Evolutionary conservation across 1,140 invertebrate genomes (phyloP), one percentile per base, ranked within the genome.

Genomic region (Alviniconcha marisindica): DNA sequence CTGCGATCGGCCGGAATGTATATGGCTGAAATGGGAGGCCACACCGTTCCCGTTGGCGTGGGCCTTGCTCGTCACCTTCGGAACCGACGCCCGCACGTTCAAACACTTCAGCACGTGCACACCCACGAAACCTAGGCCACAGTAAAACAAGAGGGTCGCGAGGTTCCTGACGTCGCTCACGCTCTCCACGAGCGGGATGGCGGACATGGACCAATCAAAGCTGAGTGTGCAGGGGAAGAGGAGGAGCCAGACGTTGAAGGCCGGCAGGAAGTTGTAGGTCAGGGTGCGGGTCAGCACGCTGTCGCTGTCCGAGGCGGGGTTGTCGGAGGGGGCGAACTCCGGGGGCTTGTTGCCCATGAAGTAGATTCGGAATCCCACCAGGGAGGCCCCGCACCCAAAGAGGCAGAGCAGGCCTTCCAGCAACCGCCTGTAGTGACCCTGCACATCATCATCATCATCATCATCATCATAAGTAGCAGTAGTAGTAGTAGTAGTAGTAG

Each of bases 171-270:
- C 89, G 94, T 99, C 98, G 0, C 94, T 87, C 87, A 97, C 95
- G 44, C 95, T 96, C 86, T 96, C 95, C 31, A 99, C 94, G n/a
- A 99, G 92, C 0, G 97, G 97, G 83, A 99, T 96, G 33, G 98
- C 98, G 40, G 97, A 97, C 98, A 99, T 99, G 54, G 98, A 99
- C 98, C 98, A 99, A 94, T 99, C 98, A 93, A 98, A 99, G 94
- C 98, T 99, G 24, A 99, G 95, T 88, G 97, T 95, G 88, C 95
- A 96, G 21, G 98, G 98, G 92, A 97, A 96, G 40, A 98, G 93
- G 71, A 99, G 93, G 66, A 99, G 93, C 96, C 97, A 98, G 38
- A 97, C 94, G 94, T 99, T 99, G 36, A 98, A 94, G 44, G 96
- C 96, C 66, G 97, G 95, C 84, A 99, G 94, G 93, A 98, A 98